Evolutionary conservation across 2,888 invertebrate species (phyloP).

Genomic region (Andricus curvator): DNA sequence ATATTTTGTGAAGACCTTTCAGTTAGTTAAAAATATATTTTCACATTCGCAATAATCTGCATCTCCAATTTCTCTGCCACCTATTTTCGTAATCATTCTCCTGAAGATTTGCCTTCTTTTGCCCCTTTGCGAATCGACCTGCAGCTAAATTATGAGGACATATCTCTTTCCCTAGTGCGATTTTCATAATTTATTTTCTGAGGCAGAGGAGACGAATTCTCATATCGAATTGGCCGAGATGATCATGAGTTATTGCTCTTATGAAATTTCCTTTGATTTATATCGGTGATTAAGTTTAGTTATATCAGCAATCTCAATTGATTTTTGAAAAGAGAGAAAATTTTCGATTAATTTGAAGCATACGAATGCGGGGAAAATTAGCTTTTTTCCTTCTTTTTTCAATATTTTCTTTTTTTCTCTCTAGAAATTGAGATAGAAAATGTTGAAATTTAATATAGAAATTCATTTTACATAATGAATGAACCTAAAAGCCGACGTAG

Average conservation of each 20-base stretch:
- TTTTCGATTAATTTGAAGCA: background rate
- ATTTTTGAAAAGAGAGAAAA: background rate
- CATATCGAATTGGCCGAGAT: constrained; percentile 4
- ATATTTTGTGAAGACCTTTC: background rate
- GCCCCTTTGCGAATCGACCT: constrained; percentile 26
- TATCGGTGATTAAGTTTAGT: background rate
- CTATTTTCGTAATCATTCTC: constrained; percentile 3
- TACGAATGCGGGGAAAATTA: background rate
- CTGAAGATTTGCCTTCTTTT: background rate
- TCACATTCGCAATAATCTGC: constrained; percentile 8
- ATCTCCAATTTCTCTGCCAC: constrained; percentile 2
- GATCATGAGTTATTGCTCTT: constrained; percentile 20
- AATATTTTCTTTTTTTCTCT: background rate
- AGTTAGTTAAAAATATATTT: background rate
- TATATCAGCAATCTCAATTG: background rate
- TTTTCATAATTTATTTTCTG: constrained; percentile 32
- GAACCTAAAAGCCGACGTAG: background rate
- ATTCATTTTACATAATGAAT: background rate
- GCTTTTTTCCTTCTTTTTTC: background rate
- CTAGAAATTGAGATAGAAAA: background rate
- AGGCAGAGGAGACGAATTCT: background rate
- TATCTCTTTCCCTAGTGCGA: constrained; percentile 27
- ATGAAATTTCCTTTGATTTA: background rate
- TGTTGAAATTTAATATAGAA: background rate
- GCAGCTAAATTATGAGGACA: constrained; percentile 33